phyloP scores from a whole-genome alignment of 2,113 vertebrate genomes.

The Cairina moschata region DNA sequence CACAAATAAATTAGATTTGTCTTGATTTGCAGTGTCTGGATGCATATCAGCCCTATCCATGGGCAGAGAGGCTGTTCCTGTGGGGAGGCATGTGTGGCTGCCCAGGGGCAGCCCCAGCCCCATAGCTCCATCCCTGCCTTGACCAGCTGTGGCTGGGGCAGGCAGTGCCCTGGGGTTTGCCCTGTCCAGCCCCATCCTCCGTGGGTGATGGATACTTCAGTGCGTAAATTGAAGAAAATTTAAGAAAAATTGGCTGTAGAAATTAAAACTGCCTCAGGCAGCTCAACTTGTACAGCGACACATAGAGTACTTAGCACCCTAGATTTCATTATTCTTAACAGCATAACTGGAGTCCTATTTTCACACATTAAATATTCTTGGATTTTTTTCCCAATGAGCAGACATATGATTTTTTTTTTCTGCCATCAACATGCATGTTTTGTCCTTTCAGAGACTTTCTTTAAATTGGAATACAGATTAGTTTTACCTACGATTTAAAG shows the following conservation, averaged over 20 bases:
- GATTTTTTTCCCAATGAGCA: slow-evolving; percentile 51
- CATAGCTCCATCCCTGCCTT: accelerated
- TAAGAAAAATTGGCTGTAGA: slow-evolving; percentile 43
- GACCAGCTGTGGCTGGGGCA: background rate
- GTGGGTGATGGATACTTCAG: slow-evolving; percentile 7
- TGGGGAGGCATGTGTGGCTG: accelerated
- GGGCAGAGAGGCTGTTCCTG: background rate
- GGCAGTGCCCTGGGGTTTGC: background rate
- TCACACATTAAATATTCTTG: slow-evolving; percentile 61
- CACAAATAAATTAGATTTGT: background rate
- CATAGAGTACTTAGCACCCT: slow-evolving; percentile 70
- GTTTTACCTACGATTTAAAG: slow-evolving; percentile 60
- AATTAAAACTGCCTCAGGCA: slow-evolving; percentile 71
- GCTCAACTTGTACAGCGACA: slow-evolving; percentile 62
- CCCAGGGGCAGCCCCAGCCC: too few species aligned
- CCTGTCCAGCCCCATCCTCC: background rate
- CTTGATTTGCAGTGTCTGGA: background rate
- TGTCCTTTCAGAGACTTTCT: slow-evolving; percentile 48
- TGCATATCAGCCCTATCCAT: background rate
- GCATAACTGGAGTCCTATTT: slow-evolving; percentile 61
- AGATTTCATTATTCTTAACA: slow-evolving; percentile 70
- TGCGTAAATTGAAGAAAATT: slow-evolving; percentile 1
- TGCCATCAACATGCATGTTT: slow-evolving; percentile 44
- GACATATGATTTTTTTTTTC: slow-evolving; percentile 53
- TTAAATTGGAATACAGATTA: slow-evolving; percentile 60